Conservation (phyloP, 2,113 vertebrate genomes). For the Heterocephalus glaber region DNA sequence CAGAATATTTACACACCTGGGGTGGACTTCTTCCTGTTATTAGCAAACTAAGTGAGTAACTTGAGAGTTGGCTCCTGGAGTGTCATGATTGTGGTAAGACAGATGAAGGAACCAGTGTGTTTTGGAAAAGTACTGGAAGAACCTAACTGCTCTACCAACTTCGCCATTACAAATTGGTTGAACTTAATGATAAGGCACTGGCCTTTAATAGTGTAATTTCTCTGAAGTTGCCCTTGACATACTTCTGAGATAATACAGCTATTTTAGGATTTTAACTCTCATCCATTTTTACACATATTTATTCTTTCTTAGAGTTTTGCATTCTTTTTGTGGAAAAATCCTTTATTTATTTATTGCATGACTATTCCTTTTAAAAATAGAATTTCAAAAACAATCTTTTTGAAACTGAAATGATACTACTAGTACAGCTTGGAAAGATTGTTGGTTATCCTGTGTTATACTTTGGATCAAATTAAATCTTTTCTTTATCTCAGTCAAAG, state of each 20-base stretch:
- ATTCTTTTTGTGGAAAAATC: neutral
- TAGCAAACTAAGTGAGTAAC: slow-evolving; percentile 94
- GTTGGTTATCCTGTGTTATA: neutral
- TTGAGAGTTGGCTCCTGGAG: slow-evolving; percentile 57
- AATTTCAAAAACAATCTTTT: slow-evolving; percentile 1
- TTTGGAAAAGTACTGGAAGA: slow-evolving; percentile 73
- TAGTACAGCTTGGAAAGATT: neutral
- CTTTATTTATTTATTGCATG: neutral
- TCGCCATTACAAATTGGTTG: neutral
- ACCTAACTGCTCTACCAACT: neutral
- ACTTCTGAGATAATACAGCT: neutral
- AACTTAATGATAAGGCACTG: neutral
- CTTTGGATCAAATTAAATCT: neutral
- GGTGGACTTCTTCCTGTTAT: slow-evolving; percentile 90
- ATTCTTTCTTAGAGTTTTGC: neutral
- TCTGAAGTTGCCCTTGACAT: neutral
- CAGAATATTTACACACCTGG: slow-evolving; percentile 92
- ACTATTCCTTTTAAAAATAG: neutral
- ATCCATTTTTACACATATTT: neutral
- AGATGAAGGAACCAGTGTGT: neutral
- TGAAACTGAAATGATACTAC: neutral
- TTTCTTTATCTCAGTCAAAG: slow-evolving; percentile 11
- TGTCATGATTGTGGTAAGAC: neutral
- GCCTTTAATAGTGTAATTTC: neutral
- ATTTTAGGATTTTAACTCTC: neutral